Base-by-base conservation (phyloP, 2,113 vertebrate genomes). In the Thunnus maccoyii region DNA sequence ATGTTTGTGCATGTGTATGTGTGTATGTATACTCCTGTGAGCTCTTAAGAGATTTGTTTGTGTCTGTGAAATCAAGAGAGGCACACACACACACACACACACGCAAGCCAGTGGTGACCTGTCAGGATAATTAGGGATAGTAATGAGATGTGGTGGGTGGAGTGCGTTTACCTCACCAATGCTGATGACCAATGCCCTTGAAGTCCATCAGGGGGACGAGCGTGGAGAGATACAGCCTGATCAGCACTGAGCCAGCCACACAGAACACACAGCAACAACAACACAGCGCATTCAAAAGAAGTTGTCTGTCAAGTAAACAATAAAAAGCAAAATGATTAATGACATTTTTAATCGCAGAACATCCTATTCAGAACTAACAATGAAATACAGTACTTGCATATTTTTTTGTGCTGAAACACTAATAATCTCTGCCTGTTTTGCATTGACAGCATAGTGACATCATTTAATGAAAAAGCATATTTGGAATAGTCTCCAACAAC, bases 81-180 rank as follows among this genome's bases (percentile, higher is more conserved):
- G 17, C 52, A 48, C n/a, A 44, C 9, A 41, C 55, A 32, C 63
- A 20, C 60, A 64, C 12, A 54, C 48, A 70, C 66, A 67, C 36
- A 64, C 67, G 86, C 72, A 70, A 78, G 77, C 85, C 80, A 76
- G 44, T 66, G 72, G 89, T 90, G 86, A 91, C 89, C 89, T 85
- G 84, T 88, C 83, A 86, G 80, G 84, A 85, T 94, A 93, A 94
- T 93, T 93, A 91, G 89, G 87, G 89, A 69, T 86, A 78, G 81
- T 92, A 92, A 93, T 93, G 84, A 92, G 88, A 93, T 90, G 83
- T 88, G 58, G 85, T 82, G 85, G 85, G 88, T 85, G 85, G 82
- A 89, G 83, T 76, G 74, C 14, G 50, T 89, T 89, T 91, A 87
- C 76, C 74, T 86, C 85, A 85, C 84, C 81, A 78, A 65, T 58